Conservation (phyloP, 2,888 invertebrate genomes). For the Syrista parreyssii region DNA sequence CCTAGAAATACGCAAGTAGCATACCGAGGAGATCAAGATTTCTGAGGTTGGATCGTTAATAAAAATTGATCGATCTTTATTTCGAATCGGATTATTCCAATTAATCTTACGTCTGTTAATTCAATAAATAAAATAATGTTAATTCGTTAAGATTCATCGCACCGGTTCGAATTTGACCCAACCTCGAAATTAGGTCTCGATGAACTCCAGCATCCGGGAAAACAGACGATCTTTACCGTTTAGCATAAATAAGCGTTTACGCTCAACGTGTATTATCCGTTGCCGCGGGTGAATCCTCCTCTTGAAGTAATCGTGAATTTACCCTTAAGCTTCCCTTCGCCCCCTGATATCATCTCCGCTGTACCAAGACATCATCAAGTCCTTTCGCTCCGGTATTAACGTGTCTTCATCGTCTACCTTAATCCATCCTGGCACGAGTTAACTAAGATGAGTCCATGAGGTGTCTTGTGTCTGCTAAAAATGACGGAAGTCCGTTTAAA, state of each 20-base stretch:
- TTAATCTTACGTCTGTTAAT: too few species aligned
- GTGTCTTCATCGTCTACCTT: neutral
- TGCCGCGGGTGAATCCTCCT: neutral
- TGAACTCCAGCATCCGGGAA: neutral
- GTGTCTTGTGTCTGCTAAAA: neutral
- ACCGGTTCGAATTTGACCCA: neutral
- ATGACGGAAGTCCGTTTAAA: slow-evolving; percentile 28
- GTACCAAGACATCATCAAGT: neutral
- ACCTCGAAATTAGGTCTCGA: neutral
- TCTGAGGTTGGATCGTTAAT: neutral
- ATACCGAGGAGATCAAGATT: neutral
- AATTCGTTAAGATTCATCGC: neutral
- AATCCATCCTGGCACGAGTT: neutral
- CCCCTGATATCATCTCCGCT: neutral
- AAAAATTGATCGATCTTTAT: neutral
- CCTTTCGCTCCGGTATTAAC: neutral
- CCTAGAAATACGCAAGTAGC: too few species aligned
- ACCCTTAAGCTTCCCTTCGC: neutral
- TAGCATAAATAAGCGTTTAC: neutral
- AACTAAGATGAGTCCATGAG: neutral
- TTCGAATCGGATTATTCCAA: too few species aligned
- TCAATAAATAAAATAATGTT: too few species aligned
- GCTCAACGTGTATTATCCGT: neutral
- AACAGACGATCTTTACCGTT: neutral
- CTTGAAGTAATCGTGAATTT: neutral